Evolutionary conservation across 2,113 vertebrate species (phyloP).

Genomic region (Proterorhinus semilunaris): DNA sequence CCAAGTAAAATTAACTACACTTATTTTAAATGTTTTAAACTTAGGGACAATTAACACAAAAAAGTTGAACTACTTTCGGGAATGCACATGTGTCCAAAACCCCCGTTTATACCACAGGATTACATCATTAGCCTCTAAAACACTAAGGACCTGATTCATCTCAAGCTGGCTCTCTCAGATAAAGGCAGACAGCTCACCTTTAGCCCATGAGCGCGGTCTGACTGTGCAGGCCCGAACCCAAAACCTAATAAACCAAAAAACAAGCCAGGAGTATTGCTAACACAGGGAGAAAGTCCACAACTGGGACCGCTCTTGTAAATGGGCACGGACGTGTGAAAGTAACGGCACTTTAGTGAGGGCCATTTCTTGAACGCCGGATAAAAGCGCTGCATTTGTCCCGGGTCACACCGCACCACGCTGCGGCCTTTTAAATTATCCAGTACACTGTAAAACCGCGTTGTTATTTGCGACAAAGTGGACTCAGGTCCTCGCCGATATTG

Average conservation of each 20-base stretch:
- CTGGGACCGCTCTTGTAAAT: conserved; percentile 53
- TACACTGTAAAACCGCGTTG: conserved; percentile 44
- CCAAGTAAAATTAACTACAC: too few species aligned
- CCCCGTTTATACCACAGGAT: neutral
- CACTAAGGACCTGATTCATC: neutral
- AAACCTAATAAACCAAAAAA: conserved; percentile 33
- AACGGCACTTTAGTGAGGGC: conserved; percentile 43
- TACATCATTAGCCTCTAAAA: neutral
- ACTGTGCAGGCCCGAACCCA: neutral
- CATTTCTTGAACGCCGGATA: conserved; percentile 40
- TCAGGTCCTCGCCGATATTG: conserved; percentile 30
- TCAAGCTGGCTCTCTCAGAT: neutral
- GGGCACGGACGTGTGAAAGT: conserved; percentile 53
- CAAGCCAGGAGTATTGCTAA: conserved; percentile 62
- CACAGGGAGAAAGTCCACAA: conserved; percentile 65
- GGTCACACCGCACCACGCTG: conserved; percentile 20
- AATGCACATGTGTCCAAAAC: neutral
- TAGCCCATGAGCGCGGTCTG: neutral
- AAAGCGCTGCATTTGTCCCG: conserved; percentile 22
- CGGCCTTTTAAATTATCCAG: conserved; percentile 35
- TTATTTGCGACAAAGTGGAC: conserved; percentile 47
- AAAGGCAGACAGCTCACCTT: neutral
- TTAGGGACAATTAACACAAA: too few species aligned
- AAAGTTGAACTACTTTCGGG: too few species aligned
- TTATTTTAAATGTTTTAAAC: too few species aligned